Base-by-base conservation (phyloP, 1,140 invertebrate species). In the Drosophila busckii region DNA sequence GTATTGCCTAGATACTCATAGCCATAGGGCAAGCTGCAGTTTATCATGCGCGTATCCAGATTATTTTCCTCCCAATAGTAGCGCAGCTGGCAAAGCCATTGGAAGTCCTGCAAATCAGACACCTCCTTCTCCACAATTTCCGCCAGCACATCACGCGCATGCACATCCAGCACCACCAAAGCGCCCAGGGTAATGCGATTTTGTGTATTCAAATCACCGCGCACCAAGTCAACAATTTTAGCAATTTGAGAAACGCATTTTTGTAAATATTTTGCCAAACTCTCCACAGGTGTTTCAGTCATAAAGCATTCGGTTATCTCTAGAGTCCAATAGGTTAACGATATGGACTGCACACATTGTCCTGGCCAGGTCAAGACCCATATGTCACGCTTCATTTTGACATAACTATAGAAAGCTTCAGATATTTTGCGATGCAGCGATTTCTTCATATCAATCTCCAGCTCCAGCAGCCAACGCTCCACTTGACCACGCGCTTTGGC, bases 1-100 rank as follows among this genome's bases (percentile, higher is more conserved):
- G 93, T 94, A 85, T 98, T 98, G 2, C 97, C 97, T 5, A 99
- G 90, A 86, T 99, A 99, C 87, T 99, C 97, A 86, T 98, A 98
- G 2, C 96, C 97, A 88, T 99, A 99, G 63, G 91, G 91, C 38
- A 98, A 88, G 53, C 91, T 91, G 0, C 95, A 95, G 84, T 98
- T 98, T 38, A 98, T 97, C 96, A 98, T 98, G 46, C 93, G 90
- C 0, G 95, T 95, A 9, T 92, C 89, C 68, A 97, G 89, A 46
- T 80, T 73, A 69, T 87, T 90, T 85, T 95, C 95, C 89, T 95
- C 93, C 96, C 96, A 98, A 85, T 99, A 99, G 85, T 99, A 99
- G 41, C 97, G 89, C 9, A 99, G 87, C 86, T 96, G 94, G 83
- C 93, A 95, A 2, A 98, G 88, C 97, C 97, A 99, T 41, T 94